Evolutionary conservation across 2,888 invertebrate genomes (phyloP).

Genomic region (Ischnus inquisitorius): DNA sequence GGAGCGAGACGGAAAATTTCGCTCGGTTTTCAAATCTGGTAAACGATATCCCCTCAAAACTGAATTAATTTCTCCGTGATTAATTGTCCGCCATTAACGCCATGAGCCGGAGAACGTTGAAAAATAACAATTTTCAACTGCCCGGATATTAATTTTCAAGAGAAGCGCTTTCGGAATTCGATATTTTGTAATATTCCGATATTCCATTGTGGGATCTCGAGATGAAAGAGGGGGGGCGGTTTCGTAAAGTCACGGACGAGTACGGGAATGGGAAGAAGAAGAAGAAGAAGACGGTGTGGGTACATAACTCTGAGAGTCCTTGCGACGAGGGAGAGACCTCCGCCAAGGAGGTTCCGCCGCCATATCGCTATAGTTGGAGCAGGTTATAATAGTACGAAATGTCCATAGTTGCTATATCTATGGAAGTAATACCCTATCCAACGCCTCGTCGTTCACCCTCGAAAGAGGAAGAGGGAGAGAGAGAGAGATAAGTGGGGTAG

Average conservation of each 20-base stretch:
- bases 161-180: not conserved
- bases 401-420: constrained; percentile 6
- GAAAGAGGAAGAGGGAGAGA: too few relatives aligned
- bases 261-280: not conserved
- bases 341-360: constrained; percentile 22
- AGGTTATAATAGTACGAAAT: constrained; percentile 31
- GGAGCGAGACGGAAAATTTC: too few relatives aligned
- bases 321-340: constrained; percentile 2
- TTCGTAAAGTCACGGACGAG: constrained; percentile 2
- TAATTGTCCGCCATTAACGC: too few relatives aligned
- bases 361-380: not conserved
- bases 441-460: constrained; percentile 21
- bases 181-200: not conserved
- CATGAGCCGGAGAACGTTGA: too few relatives aligned
- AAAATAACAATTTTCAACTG: not conserved
- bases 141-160: not conserved
- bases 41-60: not conserved
- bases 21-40: too few relatives aligned
- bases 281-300: too few relatives aligned
- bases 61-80: too few relatives aligned
- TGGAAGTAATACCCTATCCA: constrained; percentile 4
- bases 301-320: not conserved
- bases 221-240: not conserved
- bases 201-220: not conserved
- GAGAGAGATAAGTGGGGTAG: constrained; percentile 64